Evolutionary conservation across 2,888 invertebrate species (phyloP), one percentile per base, ranked within the genome.

Genomic region (Allygus modestus): DNA sequence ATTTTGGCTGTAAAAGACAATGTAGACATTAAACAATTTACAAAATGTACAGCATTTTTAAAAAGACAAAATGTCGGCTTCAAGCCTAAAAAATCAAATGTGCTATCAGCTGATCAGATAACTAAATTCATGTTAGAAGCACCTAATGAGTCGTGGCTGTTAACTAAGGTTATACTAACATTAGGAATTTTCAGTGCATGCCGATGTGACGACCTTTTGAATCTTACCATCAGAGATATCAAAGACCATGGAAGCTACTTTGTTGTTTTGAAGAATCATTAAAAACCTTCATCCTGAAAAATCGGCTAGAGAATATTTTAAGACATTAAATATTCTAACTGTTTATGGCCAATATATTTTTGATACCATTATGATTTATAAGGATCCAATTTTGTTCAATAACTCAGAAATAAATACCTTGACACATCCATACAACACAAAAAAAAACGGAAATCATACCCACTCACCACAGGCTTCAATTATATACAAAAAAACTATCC

Each of bases 61-160:
- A 83, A 83, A 31, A 0, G 9, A 31, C 0, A 33, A 20, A 71
- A 46, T 73, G 23, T 73, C 11, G 82, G 82, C 41, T 82, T 65
- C 20, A 43, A 26, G 51, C 51, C 71, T n/a, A 82, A 82, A 71
- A 71, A 82, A 31, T 71, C 82, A 1, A 82, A 71, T 46, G 71
- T 82, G 17, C 69, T 82, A 43, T 65, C 71, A 1, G 31, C 43
- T 31, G 33, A 71, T 12, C 61, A 71, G 46, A 20, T 82, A 28
- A 71, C 51, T 0, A 1, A 73, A 23, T 83, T 83, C 58, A 51
- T 83, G 71, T n/a, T 73, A 12, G 23, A 31, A 5, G 73, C 75
- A 31, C 75, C 28, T 46, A n/a, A n/a, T n/a, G n/a, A n/a, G n/a
- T n/a, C n/a, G n/a, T n/a, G n/a, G n/a, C n/a, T n/a, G 46, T 12